Base-by-base conservation (phyloP, 1,140 invertebrate species). In the Odontomachus brunneus region DNA sequence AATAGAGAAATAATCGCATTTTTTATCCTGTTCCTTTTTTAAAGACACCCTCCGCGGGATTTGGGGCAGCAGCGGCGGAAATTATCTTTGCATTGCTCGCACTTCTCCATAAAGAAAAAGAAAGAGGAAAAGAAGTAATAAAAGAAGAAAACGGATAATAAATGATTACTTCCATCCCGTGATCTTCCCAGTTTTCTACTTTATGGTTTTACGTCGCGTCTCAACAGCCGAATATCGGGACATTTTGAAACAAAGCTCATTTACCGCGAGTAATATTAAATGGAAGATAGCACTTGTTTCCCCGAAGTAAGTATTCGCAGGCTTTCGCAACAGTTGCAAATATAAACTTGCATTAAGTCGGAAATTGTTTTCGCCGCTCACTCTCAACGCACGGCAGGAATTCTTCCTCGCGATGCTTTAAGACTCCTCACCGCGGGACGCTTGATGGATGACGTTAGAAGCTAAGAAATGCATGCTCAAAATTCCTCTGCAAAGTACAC, bases 291-390 rank as follows among this genome's bases (percentile, higher is more conserved):
- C n/a, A 74, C 22, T 53, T 17, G 15, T 19, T 67, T 29, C 44
- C 17, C 38, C 7, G 14, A 67, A 44, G 17, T 38, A 53, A 1
- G 26, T 14, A 63, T 67, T 67, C 29, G 19, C 3, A 26, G 15
- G 57, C 22, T 69, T 11, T 55, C 0, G 29, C 63, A 53, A 29
- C 48, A 67, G 33, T 44, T 69, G 17, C 29, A 24, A 44, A 69
- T 78, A 48, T 44, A 44, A 76, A 44, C 19, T 53, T 38, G 62
- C 38, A 33, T 78, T 22, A 78, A 55, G 12, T 78, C 33, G 33
- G 65, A 69, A 78, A 78, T 69, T 78, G 29, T 55, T 53, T 67
- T 38, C 22, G 24, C 63, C 48, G 19, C 14, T 62, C 38, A 44
- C 38, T 44, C 38, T 7, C 62, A 19, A 38, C n/a, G 29, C 29